Base-by-base conservation (phyloP, 2,888 invertebrate genomes). In the Alsophila aescularia region DNA sequence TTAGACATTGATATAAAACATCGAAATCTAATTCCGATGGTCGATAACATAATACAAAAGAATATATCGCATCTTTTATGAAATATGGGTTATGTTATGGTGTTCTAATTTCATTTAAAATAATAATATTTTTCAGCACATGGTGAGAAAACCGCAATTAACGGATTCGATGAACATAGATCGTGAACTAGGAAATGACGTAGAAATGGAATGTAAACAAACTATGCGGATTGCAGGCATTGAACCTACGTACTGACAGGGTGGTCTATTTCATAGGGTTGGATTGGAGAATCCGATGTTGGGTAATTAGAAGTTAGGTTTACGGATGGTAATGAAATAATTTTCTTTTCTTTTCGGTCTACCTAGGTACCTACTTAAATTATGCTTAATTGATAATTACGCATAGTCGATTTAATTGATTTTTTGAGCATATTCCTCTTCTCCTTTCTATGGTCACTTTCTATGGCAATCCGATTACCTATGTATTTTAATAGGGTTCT, bases 1-100 rank as follows among this genome's bases (percentile, higher is more conserved):
- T n/a, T n/a, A 52, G 12, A 41, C 41, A 15, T 58, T 42, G 50
- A 59, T 50, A 43, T 59, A 55, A 53, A 58, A 47, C 52, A 62
- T 44, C 40, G 42, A 51, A 55, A 48, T 40, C 16, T 27, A 51
- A 60, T 51, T 48, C 35, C 39, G 34, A 52, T 36, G 31, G 53
- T 48, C 39, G 47, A 52, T 56, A 56, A 54, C 50, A 57, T n/a
- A 52, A 60, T 41, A 37, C 18, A 44, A 62, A 58, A 44, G 48
- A 49, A 56, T 29, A 24, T 24, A 24, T 24, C 24, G 7, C 24
- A 24, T 51, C 47, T 47, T 50, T 50, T 55, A 57, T 48, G 43
- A 62, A 55, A 60, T 62, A 62, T 62, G 55, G 62, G 60, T 53
- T 58, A 58, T 50, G 57, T 59, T 57, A 50, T 53, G 34, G 36